Percentiles rank a stretch among this genome's conserved stretches.
phyloP scores from a whole-genome alignment of 1,140 invertebrate species.

The Eumeta japonica region DNA sequence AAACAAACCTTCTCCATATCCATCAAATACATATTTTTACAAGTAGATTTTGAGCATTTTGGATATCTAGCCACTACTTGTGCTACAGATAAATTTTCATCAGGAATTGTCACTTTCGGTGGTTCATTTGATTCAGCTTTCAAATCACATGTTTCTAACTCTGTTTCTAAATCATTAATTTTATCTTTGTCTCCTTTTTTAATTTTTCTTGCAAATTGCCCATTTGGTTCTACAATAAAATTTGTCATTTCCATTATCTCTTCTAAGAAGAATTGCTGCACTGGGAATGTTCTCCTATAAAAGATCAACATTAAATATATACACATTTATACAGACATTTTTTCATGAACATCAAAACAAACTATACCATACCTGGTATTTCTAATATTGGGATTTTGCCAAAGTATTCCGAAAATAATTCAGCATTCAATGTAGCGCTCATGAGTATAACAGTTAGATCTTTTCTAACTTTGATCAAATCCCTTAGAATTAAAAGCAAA shows the following conservation, averaged over 20 bases:
- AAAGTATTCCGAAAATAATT: conserved; percentile 79
- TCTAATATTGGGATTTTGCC: conserved; percentile 66
- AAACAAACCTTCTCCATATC: conserved; percentile 60
- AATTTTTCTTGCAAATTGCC: conserved; percentile 65
- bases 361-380: conserved; percentile 71
- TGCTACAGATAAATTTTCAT: conserved; percentile 67
- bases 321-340: too few species aligned
- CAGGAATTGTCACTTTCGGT: conserved; percentile 63
- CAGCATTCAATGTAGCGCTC: conserved; percentile 83
- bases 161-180: conserved; percentile 53
- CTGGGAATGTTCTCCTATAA: conserved; percentile 71
- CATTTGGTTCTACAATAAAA: conserved; percentile 73
- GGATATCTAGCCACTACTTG: conserved; percentile 60
- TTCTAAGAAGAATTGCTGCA: conserved; percentile 77
- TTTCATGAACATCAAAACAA: too few species aligned
- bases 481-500: conserved; percentile 75
- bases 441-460: conserved; percentile 82
- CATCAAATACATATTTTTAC: conserved; percentile 76
- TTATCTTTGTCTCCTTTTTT: conserved; percentile 49
- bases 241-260: conserved; percentile 69
- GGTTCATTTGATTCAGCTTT: conserved; percentile 39
- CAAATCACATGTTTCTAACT: conserved; percentile 64
- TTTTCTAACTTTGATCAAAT: conserved; percentile 65
- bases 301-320: too few species aligned
- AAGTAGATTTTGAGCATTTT: conserved; percentile 62